phyloP scores from a whole-genome alignment of 2,888 invertebrate species.

The Physocephala rufipes region DNA sequence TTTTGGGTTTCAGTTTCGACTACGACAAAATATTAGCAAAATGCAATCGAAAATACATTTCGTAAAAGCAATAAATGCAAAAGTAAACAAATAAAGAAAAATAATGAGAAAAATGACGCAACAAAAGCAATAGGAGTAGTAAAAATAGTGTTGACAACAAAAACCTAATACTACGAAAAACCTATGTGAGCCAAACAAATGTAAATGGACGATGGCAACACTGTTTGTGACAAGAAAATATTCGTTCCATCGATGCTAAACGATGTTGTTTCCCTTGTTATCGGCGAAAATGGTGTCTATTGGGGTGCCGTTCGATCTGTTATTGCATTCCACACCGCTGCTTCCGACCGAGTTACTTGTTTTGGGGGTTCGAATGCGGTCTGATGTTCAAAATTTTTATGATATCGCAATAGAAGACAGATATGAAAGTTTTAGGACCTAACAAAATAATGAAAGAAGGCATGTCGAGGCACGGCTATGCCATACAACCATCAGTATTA shows the following conservation, averaged over 20 bases:
- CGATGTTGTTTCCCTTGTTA: not conserved
- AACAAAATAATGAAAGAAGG: too few species aligned
- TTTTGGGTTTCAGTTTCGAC: too few species aligned
- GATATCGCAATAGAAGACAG: constrained; percentile 27
- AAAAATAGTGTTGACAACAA: not conserved
- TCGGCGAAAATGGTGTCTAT: not conserved
- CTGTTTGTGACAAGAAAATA: constrained; percentile 21
- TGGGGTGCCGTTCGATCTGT: not conserved
- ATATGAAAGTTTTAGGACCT: too few species aligned
- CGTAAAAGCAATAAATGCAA: constrained; percentile 25
- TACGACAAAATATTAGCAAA: constrained; percentile 30
- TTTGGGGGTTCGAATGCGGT: not conserved
- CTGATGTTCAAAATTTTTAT: constrained; percentile 26
- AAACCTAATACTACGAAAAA: not conserved
- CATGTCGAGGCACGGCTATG: too few species aligned
- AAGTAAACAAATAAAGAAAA: constrained; percentile 6
- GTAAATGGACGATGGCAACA: constrained; percentile 26
- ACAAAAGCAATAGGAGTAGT: not conserved
- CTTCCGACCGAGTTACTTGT: not conserved
- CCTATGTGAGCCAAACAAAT: not conserved
- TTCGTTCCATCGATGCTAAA: not conserved
- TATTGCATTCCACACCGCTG: too few species aligned
- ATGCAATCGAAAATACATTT: constrained; percentile 35
- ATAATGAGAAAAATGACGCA: not conserved
- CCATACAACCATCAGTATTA: too few species aligned